phyloP scores from a whole-genome alignment of 2,888 invertebrate genomes.

The Eutolmus rufibarbis region DNA sequence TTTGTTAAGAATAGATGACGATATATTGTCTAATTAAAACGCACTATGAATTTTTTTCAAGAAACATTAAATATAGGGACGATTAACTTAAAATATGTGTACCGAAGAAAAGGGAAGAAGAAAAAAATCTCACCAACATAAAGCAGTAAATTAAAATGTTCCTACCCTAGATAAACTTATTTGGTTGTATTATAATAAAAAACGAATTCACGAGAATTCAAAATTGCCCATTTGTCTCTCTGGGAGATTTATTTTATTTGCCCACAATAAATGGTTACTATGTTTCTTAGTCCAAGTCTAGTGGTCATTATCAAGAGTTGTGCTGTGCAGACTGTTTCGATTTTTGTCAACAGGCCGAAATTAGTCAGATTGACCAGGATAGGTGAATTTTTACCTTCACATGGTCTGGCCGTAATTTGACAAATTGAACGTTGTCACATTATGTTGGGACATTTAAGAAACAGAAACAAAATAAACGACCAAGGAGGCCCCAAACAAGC shows the following conservation, averaged over 20 bases:
- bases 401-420: neutral
- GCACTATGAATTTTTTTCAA: too few species aligned
- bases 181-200: neutral
- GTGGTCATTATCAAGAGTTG: neutral
- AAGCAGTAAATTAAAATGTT: neutral
- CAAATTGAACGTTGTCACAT: neutral
- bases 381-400: neutral
- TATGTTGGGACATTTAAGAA: neutral
- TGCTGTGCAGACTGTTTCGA: neutral
- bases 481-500: neutral
- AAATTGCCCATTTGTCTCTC: neutral
- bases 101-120: neutral
- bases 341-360: neutral
- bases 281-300: neutral
- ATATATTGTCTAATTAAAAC: too few species aligned
- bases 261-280: neutral
- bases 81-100: neutral
- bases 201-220: neutral
- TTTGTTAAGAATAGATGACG: too few species aligned
- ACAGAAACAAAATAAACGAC: neutral
- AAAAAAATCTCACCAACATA: neutral
- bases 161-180: neutral
- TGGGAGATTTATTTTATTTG: neutral
- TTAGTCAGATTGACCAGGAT: neutral
- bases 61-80: too few species aligned